Percentiles rank a stretch among this genome's conserved stretches.
Evolutionary conservation across 2,888 invertebrate species (phyloP).

Genomic region (Stenoptilia bipunctidactyla): DNA sequence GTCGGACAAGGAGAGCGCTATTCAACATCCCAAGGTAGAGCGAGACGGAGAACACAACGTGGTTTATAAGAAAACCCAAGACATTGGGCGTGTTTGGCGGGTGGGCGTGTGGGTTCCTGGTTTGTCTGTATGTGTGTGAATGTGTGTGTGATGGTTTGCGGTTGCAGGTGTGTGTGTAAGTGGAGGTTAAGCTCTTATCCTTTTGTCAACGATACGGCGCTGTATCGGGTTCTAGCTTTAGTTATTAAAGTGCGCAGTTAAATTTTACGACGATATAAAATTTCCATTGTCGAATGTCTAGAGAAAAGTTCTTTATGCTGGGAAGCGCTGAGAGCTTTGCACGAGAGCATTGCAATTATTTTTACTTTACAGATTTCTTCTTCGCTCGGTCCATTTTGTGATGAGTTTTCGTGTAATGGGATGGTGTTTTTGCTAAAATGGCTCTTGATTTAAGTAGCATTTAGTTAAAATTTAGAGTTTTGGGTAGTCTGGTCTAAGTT

Average conservation of each 20-base stretch:
- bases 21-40: conserved; percentile 25
- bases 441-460: too few species aligned
- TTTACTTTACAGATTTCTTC: not conserved
- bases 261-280: conserved; percentile 58
- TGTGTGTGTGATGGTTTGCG: conserved; percentile 23
- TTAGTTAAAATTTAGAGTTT: too few species aligned
- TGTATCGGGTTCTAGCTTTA: conserved; percentile 58
- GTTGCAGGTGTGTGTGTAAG: conserved; percentile 20
- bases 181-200: conserved; percentile 43
- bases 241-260: conserved; percentile 63
- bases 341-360: not conserved
- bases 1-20: conserved; percentile 38
- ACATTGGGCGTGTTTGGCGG: conserved; percentile 71
- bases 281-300: conserved; percentile 46
- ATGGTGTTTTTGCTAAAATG: too few species aligned
- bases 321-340: conserved; percentile 19
- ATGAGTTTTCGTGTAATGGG: too few species aligned
- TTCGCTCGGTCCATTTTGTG: too few species aligned
- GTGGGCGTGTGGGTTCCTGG: conserved; percentile 61
- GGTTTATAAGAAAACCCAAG: conserved; percentile 72
- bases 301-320: conserved; percentile 32
- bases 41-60: conserved; percentile 60
- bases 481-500: too few species aligned
- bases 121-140: conserved; percentile 32
- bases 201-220: conserved; percentile 66